phyloP scores from a whole-genome alignment of 2,113 vertebrate species.

The Narcine bancroftii region DNA sequence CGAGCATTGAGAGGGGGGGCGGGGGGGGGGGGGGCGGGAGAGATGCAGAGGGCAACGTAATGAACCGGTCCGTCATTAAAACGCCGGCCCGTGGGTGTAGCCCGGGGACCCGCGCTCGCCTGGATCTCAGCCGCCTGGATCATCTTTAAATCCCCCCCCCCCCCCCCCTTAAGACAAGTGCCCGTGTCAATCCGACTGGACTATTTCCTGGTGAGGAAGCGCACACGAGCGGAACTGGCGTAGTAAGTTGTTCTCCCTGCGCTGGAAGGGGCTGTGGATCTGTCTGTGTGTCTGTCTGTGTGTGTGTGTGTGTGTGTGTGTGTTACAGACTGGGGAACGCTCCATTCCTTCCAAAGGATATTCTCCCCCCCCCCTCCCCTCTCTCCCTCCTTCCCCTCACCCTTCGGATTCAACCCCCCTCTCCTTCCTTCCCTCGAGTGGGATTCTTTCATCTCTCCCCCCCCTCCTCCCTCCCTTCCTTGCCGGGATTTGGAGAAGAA shows the following conservation, averaged over 20 bases:
- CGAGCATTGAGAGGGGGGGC: background rate
- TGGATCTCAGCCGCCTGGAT: too few species aligned
- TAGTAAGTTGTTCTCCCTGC: constrained; percentile 32
- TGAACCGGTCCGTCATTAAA: background rate
- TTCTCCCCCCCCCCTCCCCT: background rate
- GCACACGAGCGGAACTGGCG: constrained; percentile 31
- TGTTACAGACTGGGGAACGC: constrained; percentile 23
- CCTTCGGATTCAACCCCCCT: background rate
- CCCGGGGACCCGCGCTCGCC: background rate
- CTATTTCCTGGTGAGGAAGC: constrained; percentile 34
- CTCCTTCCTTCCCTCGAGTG: background rate
- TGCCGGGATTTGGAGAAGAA: constrained; percentile 9
- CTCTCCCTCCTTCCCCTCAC: background rate
- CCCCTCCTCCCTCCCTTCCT: background rate
- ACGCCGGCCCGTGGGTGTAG: background rate
- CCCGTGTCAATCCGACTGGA: background rate
- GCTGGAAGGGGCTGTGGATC: constrained; percentile 13
- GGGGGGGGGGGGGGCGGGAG: background rate
- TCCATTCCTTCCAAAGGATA: constrained; percentile 20
- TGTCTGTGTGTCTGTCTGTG: too few species aligned
- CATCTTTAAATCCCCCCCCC: background rate
- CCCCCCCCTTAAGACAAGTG: too few species aligned
- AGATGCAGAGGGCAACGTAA: background rate
- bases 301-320: constrained; percentile 27
- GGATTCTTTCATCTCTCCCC: background rate